A percentile compares a stretch with the other conserved stretches of the same genome.
Conservation (phyloP, 2,888 invertebrate species). For the Pogonocherus hispidulus region DNA sequence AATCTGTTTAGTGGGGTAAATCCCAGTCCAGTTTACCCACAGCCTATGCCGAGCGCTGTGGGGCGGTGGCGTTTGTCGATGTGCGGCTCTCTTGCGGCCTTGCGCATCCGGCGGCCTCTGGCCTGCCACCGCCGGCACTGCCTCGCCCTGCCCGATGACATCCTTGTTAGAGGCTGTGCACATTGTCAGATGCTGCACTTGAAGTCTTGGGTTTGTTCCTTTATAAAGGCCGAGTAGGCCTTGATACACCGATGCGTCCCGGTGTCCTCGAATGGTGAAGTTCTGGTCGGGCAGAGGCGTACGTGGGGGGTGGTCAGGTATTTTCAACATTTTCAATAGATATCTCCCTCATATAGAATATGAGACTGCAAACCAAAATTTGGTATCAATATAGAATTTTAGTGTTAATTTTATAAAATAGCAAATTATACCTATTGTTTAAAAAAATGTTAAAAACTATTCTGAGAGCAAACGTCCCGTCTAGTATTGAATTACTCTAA, state of each 20-base stretch:
- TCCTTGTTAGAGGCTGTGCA: slow-evolving; percentile 28
- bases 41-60: slow-evolving; percentile 19
- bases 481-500: too few species aligned
- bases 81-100: slow-evolving; percentile 37
- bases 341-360: too few species aligned
- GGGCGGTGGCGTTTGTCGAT: slow-evolving; percentile 32
- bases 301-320: too few species aligned
- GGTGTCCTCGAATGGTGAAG: slow-evolving; percentile 14
- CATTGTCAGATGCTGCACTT: slow-evolving; percentile 29
- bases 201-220: slow-evolving; percentile 28
- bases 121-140: slow-evolving; percentile 15
- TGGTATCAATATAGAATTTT: too few species aligned
- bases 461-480: too few species aligned
- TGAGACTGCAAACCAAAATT: too few species aligned
- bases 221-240: slow-evolving; percentile 24
- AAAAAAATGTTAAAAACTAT: too few species aligned
- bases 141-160: slow-evolving; percentile 18
- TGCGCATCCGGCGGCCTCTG: slow-evolving; percentile 46
- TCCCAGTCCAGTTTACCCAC: not conserved
- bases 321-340: too few species aligned
- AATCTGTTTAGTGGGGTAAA: too few species aligned
- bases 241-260: slow-evolving; percentile 22
- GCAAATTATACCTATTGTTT: too few species aligned
- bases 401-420: too few species aligned
- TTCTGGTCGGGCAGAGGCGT: slow-evolving; percentile 13